Conservation (phyloP, 2,113 vertebrate genomes). For the Nycticorax nycticorax region DNA sequence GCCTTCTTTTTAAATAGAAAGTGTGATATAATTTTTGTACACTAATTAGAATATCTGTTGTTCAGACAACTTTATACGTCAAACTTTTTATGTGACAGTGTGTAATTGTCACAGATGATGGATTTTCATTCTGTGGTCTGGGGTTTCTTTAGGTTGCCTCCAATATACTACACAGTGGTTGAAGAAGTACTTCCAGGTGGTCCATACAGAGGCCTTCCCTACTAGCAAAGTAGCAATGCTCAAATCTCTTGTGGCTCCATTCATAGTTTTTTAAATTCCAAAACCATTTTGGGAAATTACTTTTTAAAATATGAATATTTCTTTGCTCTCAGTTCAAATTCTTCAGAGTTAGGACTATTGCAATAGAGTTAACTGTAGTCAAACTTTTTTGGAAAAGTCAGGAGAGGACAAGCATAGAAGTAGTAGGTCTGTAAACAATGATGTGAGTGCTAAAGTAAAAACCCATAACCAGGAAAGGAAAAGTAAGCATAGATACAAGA, state of each 20-base stretch:
- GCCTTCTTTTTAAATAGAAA: neutral
- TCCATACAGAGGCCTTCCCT: neutral
- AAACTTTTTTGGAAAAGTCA: neutral
- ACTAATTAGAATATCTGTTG: neutral
- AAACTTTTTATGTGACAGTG: neutral
- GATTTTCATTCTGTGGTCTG: neutral
- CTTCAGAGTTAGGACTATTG: neutral
- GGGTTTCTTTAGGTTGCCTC: neutral
- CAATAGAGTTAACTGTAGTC: neutral
- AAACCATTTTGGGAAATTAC: neutral
- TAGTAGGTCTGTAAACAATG: neutral
- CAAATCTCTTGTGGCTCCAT: neutral
- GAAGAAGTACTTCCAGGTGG: neutral
- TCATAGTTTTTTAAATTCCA: neutral
- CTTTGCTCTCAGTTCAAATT: neutral
- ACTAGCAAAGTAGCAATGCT: neutral
- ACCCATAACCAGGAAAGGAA: neutral
- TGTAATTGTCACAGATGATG: neutral
- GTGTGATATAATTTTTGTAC: neutral
- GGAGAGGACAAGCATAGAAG: neutral
- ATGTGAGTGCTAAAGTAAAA: neutral
- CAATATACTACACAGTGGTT: neutral
- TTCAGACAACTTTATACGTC: neutral
- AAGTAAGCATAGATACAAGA: neutral
- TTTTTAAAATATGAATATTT: neutral